Evolutionary conservation across 2,888 invertebrate genomes (phyloP).

Genomic region (Drosophila pseudotakahashii): DNA sequence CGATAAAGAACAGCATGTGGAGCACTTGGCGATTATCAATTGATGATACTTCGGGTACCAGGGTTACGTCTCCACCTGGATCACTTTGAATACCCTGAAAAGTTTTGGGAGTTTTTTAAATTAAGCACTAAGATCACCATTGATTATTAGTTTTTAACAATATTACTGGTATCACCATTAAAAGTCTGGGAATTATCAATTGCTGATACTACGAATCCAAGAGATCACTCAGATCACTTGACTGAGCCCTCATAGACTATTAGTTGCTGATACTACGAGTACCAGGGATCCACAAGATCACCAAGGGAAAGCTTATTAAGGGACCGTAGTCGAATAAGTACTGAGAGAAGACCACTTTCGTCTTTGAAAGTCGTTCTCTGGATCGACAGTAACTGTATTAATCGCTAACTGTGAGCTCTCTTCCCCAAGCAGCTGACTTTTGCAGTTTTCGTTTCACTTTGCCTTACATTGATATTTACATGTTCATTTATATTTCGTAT

Average conservation of each 20-base stretch:
- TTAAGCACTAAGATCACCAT: neutral
- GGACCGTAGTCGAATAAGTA: conserved; percentile 45
- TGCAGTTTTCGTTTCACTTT: conserved; percentile 37
- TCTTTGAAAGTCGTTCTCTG: conserved; percentile 35
- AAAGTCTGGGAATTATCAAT: neutral
- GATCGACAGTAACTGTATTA: conserved; percentile 31
- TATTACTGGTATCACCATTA: neutral
- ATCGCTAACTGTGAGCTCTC: conserved; percentile 43
- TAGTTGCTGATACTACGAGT: neutral
- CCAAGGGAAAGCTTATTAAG: conserved; percentile 7
- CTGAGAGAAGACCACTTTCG: conserved; percentile 37
- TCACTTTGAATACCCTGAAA: conserved; percentile 9
- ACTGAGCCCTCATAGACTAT: neutral
- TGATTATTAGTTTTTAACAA: neutral
- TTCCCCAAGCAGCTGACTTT: conserved; percentile 16
- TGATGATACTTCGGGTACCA: conserved; percentile 7
- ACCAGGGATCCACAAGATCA: neutral
- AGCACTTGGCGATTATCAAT: conserved; percentile 13
- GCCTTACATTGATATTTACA: conserved; percentile 42
- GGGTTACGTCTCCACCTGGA: conserved; percentile 4
- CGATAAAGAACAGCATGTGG: conserved; percentile 63
- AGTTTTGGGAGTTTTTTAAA: neutral
- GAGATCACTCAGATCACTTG: neutral
- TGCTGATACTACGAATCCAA: neutral
- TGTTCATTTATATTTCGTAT: conserved; percentile 45